phyloP scores from a whole-genome alignment of 2,797 vertebrate species.

The Pempheris klunzingeri region DNA sequence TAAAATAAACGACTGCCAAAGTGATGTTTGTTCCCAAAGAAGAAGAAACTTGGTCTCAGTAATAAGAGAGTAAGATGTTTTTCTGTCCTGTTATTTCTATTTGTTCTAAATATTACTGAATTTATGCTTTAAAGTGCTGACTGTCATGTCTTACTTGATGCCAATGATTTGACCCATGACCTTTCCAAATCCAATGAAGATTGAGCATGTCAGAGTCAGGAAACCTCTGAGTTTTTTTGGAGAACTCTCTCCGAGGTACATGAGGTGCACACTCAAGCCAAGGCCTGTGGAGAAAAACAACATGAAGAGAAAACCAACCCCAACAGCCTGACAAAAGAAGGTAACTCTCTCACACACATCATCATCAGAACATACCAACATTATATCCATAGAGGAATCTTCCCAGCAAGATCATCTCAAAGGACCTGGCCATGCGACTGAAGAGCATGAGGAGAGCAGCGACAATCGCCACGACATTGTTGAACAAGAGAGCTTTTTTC shows the following conservation, averaged over 20 bases:
- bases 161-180: slow-evolving; percentile 83
- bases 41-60: neutral
- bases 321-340: neutral
- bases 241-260: slow-evolving; percentile 86
- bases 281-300: slow-evolving; percentile 74
- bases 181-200: slow-evolving; percentile 79
- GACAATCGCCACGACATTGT: slow-evolving; percentile 81
- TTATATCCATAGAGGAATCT: slow-evolving; percentile 85
- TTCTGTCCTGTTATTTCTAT: neutral
- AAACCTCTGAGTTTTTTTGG: slow-evolving; percentile 82
- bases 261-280: slow-evolving; percentile 81
- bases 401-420: slow-evolving; percentile 88
- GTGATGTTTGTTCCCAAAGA: neutral
- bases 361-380: slow-evolving; percentile 77
- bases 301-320: neutral
- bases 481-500: slow-evolving; percentile 84
- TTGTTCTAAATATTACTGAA: neutral
- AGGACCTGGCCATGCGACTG: slow-evolving; percentile 80
- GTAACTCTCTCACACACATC: neutral
- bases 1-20: neutral
- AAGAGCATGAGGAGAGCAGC: slow-evolving; percentile 84
- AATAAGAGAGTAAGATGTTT: neutral
- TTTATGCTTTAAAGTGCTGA: neutral
- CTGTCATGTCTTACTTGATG: slow-evolving; percentile 72
- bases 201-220: slow-evolving; percentile 78